Evolutionary conservation across 2,113 vertebrate genomes (phyloP), one percentile per base, ranked within the genome.

Genomic region (Myxocyprinus asiaticus): DNA sequence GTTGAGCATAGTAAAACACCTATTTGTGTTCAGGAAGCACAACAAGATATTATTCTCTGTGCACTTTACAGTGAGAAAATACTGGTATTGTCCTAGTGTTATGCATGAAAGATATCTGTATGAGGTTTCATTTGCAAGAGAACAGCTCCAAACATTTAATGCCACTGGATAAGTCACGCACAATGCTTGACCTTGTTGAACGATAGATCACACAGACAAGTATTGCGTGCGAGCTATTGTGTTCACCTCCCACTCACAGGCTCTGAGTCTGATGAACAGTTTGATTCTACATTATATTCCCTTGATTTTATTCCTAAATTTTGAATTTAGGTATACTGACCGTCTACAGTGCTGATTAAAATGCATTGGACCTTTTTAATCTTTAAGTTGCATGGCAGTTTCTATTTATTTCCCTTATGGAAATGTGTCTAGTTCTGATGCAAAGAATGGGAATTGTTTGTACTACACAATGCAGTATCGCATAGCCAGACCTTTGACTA

Each of bases 161-260:
- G 83, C 56, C 80, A 59, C 48, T 59, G 10, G 68, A 74, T 55
- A 22, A 63, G 80, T 81, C 45, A 78, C 51, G 53, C 78, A 80
- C 79, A 78, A 76, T 53, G 85, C 76, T 48, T 82, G 67, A 85
- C 84, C 84, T 82, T 67, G 83, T 81, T 73, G 78, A 80, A 69
- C 71, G 50, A 47, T 4, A 4, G 51, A 78, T 51, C 55, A 62
- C 50, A 88, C 80, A 79, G 83, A 70, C 62, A 10, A 42, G 17
- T 22, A 33, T 10, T 81, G 81, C 80, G 22, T 10, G 0, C 86
- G 55, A 58, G 67, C 81, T 78, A 88, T 89, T 90, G 87, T 90
- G 67, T 84, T 83, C 77, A 45, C 47, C 66, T 63, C 68, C 72
- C 48, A 67, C 69, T 86, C 68, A 81, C 86, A 77, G 62, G 50